Evolutionary conservation across 1,140 invertebrate species (phyloP), one percentile per base, ranked within the genome.

Genomic region (Megathymus violae): DNA sequence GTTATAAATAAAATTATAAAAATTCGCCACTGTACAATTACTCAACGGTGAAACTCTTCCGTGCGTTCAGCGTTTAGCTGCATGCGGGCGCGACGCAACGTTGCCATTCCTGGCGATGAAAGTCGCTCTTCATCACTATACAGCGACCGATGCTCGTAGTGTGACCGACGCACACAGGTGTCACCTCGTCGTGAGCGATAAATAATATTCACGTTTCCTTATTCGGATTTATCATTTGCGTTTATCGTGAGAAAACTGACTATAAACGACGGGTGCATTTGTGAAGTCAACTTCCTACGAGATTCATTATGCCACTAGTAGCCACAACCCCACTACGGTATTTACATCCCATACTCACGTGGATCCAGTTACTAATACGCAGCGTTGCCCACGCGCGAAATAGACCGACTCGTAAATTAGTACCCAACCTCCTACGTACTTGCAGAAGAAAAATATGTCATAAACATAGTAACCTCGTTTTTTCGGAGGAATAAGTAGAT

Each of bases 41-140:
- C 56, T 72, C 54, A 69, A 64, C 70, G 69, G 82, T 82, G 81
- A 89, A 87, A 86, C 82, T 73, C 76, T 80, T 75, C 72, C 78
- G 78, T 76, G 71, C 74, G 78, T 71, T 75, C 70, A 69, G 62
- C 72, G 48, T 70, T 66, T 71, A 69, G 27, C 27, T 9, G 27
- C 62, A 64, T 68, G 71, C 63, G 76, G 60, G 62, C 56, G 82
- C 83, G 82, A 75, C 78, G 79, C 83, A 80, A 76, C 78, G 79
- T 84, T 87, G 77, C 82, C 87, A 85, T 85, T 85, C 84, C 80
- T 78, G 75, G 76, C 84, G 79, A 88, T 87, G 85, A 89, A 88
- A 87, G 82, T 85, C 78, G 83, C 75, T 71, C 68, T 70, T 81
- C 62, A 76, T 70, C 65, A 59, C 59, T 62, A 63, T 74, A 63